Evolutionary conservation across 2,797 vertebrate genomes (phyloP).

Genomic region (Chanos chanos): DNA sequence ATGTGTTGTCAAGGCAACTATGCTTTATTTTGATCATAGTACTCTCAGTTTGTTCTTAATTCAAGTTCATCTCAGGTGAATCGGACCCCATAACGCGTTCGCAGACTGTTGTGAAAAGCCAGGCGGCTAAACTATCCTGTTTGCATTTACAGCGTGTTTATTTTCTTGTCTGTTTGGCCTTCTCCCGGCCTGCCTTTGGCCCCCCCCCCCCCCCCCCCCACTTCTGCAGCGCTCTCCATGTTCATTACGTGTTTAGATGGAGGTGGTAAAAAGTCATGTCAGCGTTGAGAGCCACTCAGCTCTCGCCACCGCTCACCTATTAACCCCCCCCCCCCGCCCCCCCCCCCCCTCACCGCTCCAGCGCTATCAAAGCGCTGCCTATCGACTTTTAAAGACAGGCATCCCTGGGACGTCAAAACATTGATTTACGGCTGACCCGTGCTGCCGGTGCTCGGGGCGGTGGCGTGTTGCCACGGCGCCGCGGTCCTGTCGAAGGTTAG

Average conservation of each 20-base stretch:
- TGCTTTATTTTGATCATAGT: too few relatives aligned
- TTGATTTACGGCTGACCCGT: constrained; percentile 73
- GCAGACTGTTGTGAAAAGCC: too few relatives aligned
- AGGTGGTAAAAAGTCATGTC: constrained; percentile 55
- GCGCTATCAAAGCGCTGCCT: constrained; percentile 63
- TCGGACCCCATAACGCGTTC: too few relatives aligned
- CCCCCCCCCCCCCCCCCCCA: constrained; percentile 2
- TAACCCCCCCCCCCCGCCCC: constrained; percentile 55
- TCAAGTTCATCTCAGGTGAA: too few relatives aligned
- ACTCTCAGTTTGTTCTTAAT: too few relatives aligned
- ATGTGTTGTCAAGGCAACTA: too few relatives aligned
- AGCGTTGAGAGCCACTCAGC: constrained; percentile 49
- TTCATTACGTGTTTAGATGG: too few relatives aligned
- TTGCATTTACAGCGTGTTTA: too few relatives aligned
- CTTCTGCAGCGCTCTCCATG: too few relatives aligned
- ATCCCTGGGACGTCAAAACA: constrained; percentile 79
- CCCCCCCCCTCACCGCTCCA: constrained; percentile 23
- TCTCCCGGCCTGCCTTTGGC: not conserved
- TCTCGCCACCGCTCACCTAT: constrained; percentile 63
- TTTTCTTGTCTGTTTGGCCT: too few relatives aligned
- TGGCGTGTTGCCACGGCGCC: constrained; percentile 61
- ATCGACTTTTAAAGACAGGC: constrained; percentile 76
- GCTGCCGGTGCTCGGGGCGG: constrained; percentile 67
- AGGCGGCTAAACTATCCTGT: too few relatives aligned
- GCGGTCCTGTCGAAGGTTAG: constrained; percentile 70